Evolutionary conservation across 2,113 vertebrate species (phyloP).

Genomic region (Cephalopterus ornatus): DNA sequence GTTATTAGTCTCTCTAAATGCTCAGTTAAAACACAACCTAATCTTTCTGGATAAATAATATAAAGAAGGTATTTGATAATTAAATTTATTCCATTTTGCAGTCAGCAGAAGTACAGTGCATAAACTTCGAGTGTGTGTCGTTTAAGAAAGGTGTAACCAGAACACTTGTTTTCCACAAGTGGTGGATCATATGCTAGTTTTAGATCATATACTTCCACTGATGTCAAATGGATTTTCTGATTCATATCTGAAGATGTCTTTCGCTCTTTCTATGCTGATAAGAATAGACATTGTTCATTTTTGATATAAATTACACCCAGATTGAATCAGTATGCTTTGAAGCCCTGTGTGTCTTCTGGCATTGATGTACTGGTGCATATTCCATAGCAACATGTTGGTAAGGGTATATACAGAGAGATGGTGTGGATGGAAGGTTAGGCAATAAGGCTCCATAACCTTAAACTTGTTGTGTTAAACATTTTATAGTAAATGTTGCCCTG

Average conservation of each 20-base stretch:
- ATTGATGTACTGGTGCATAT: not conserved
- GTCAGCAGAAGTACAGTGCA: not conserved
- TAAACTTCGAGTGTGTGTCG: not conserved
- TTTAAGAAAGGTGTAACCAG: not conserved
- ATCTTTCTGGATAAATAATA: not conserved
- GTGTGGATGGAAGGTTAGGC: not conserved
- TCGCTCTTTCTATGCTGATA: slow-evolving; percentile 3
- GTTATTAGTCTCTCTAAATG: not conserved
- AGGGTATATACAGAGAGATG: not conserved
- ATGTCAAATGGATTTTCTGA: not conserved
- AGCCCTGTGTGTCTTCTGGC: not conserved
- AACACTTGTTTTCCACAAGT: not conserved
- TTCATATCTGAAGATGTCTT: not conserved
- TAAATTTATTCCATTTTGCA: not conserved
- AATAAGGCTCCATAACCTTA: not conserved
- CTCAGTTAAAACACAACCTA: not conserved
- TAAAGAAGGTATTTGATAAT: not conserved
- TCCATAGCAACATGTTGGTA: not conserved
- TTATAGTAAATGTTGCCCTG: not conserved
- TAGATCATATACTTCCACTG: not conserved
- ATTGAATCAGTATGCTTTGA: not conserved
- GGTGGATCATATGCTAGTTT: not conserved
- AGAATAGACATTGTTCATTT: not conserved
- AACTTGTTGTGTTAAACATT: not conserved
- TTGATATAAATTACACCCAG: not conserved